Evolutionary conservation across 2,888 invertebrate genomes (phyloP), one percentile per base, ranked within the genome.

Genomic region (Ochropleura leucogaster): DNA sequence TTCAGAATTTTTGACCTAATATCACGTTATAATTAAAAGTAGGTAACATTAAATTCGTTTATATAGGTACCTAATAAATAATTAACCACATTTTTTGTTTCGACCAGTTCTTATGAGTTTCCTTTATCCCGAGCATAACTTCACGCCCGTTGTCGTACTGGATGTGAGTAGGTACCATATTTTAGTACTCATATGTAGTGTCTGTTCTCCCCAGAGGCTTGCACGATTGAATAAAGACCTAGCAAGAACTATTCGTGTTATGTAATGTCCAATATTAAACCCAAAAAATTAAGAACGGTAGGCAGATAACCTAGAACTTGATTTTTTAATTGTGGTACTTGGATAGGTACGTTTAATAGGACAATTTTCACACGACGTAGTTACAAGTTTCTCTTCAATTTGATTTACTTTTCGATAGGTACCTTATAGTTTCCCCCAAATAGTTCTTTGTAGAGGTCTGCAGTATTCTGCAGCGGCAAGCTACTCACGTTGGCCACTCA

Each of bases 261-360:
- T 18, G 46, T 2, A 49, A 51, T 70, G 72, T 51, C 46, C 72
- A 30, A n/a, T 14, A 18, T 44, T 46, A 46, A 70, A 71, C 49
- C 71, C 12, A 30, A 72, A 78, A 78, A 72, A 42, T 10, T 18
- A 76, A 62, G 76, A 51, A 16, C n/a, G 44, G 62, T 62, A 44
- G 16, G 16, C 30, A 60, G 8, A 3, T 40, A 72, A n/a, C 44
- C 49, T 8, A 4, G 9, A 46, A 60, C 20, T 71, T 75, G 42
- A 71, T 40, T 69, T 78, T 74, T 69, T 20, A 20, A 59, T 78
- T 0, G 70, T n/a, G 77, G 57, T 77, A 77, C 18, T n/a, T n/a
- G 14, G 0, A 16, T 40, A 68, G 49, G 44, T 59, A 44, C 3
- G 44, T 44, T 59, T 57, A 49, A 49, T 69, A 40, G 20, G 46